phyloP scores from a whole-genome alignment of 2,113 vertebrate species.

The Hemiprocne comata region DNA sequence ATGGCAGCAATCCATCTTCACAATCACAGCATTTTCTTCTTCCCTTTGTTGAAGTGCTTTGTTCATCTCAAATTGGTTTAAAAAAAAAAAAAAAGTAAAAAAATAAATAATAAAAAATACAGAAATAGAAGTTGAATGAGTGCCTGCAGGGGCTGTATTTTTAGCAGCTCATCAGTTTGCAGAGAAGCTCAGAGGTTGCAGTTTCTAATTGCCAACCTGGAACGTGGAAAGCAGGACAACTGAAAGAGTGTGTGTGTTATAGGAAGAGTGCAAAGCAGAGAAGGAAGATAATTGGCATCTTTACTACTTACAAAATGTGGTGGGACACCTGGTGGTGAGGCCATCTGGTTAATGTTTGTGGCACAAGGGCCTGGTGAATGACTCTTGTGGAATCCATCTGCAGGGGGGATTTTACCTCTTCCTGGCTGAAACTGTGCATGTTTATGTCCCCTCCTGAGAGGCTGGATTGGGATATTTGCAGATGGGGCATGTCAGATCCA shows the following conservation, averaged over 20 bases:
- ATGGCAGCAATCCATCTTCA: slow-evolving; percentile 60
- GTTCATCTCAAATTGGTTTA: slow-evolving; percentile 71
- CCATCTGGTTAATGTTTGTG: slow-evolving; percentile 29
- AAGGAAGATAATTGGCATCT: slow-evolving; percentile 10
- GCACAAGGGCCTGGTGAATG: not conserved
- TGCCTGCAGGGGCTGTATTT: slow-evolving; percentile 79
- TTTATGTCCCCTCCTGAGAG: not conserved
- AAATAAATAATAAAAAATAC: slow-evolving; percentile 70
- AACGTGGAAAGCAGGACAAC: slow-evolving; percentile 53
- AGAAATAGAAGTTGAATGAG: slow-evolving; percentile 79
- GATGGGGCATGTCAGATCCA: not conserved
- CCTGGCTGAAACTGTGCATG: not conserved
- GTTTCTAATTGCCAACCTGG: slow-evolving; percentile 74
- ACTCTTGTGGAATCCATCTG: not conserved
- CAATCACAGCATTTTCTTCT: slow-evolving; percentile 68
- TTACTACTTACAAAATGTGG: not conserved
- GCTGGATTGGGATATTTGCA: not conserved
- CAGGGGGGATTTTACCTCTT: not conserved
- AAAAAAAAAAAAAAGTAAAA: slow-evolving; percentile 21
- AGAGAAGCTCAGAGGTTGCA: slow-evolving; percentile 72
- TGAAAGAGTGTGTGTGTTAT: not conserved
- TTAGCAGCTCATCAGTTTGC: slow-evolving; percentile 78
- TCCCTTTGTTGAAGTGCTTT: slow-evolving; percentile 77
- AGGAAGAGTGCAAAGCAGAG: not conserved
- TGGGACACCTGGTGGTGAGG: not conserved